Conservation (phyloP, 2,888 invertebrate species). For the Sipha maydis region DNA sequence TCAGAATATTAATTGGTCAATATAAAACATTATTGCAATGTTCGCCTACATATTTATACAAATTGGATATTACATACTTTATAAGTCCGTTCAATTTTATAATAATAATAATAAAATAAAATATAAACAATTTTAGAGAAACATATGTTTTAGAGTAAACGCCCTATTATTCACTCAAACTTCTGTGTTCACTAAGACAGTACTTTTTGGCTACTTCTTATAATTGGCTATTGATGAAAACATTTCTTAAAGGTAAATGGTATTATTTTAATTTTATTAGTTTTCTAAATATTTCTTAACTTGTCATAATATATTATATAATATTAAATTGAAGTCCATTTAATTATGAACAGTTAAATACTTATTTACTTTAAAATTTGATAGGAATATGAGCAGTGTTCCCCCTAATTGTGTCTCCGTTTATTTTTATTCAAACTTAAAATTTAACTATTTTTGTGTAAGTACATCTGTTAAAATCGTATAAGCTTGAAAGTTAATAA, state of each 20-base stretch:
- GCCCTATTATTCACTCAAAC: slow-evolving; percentile 50
- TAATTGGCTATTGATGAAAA: slow-evolving; percentile 50
- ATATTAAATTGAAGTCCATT: no score
- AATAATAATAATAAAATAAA: slow-evolving; percentile 11
- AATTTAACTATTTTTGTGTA: no score
- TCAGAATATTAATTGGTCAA: slow-evolving; percentile 35
- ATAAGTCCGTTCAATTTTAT: slow-evolving; percentile 27
- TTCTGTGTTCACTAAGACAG: slow-evolving; percentile 39
- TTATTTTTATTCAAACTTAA: no score
- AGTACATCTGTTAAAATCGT: no score
- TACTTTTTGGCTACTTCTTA: slow-evolving; percentile 53
- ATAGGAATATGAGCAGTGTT: no score
- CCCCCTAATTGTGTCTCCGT: no score
- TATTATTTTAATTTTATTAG: slow-evolving; percentile 26
- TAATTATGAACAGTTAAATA: no score
- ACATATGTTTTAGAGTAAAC: slow-evolving; percentile 57
- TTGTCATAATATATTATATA: no score
- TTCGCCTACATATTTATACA: slow-evolving; percentile 12
- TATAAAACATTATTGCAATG: slow-evolving; percentile 29
- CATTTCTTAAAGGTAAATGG: slow-evolving; percentile 51
- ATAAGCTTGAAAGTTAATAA: no score
- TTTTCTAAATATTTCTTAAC: not conserved
- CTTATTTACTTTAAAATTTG: no score
- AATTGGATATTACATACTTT: slow-evolving; percentile 55
- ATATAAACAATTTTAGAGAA: slow-evolving; percentile 38